Evolutionary conservation across 2,113 vertebrate genomes (phyloP), one percentile per base, ranked within the genome.

Genomic region (Semnornis frantzii): DNA sequence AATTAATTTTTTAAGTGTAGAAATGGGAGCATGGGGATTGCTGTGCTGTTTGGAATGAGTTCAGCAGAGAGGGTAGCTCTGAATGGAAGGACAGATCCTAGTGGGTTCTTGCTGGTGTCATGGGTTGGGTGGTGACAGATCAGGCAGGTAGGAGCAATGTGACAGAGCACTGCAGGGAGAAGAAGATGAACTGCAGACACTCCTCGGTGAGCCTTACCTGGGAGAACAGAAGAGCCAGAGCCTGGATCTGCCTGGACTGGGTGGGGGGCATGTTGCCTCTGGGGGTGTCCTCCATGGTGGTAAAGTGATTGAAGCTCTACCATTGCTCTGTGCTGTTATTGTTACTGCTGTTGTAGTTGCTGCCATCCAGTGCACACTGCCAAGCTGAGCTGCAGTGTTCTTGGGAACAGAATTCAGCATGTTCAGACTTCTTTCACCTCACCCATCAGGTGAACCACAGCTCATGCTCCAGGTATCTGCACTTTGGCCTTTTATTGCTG

Each of bases 41-140:
- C 21, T 54, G 5, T 0, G 2, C 48, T 31, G 34, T 1, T 13
- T 39, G 76, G 12, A 9, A 27, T 2, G n/a, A 24, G 58, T 9
- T 55, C 42, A 60, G 54, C 54, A 7, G 1, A n/a, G 72, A 44
- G 3, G 6, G 12, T 2, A 48, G 59, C 72, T 17, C 5, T 9
- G 76, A 44, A 5, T 15, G 55, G 24, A 18, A 34, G 34, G 42
- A 12, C 52, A 39, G 30, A 28, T 37, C 28, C 21, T 17, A 34
- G 54, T 12, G 3, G 1, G 19, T 63, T 12, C 63, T 6, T 42
- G 58, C 28, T 59, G 59, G 8, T 50, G 1, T 2, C 54, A 48
- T 37, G 44, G 3, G 10, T 9, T 7, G 55, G 14, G n/a, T 57
- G 31, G 3, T 39, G 16, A 27, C 21, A 1, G 5, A 6, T 55